These are phyloP conservation scores for Fissipunctia ypsillon DNA, from an alignment of 2,888 invertebrate species.

Conservation along the genomic window DNA sequence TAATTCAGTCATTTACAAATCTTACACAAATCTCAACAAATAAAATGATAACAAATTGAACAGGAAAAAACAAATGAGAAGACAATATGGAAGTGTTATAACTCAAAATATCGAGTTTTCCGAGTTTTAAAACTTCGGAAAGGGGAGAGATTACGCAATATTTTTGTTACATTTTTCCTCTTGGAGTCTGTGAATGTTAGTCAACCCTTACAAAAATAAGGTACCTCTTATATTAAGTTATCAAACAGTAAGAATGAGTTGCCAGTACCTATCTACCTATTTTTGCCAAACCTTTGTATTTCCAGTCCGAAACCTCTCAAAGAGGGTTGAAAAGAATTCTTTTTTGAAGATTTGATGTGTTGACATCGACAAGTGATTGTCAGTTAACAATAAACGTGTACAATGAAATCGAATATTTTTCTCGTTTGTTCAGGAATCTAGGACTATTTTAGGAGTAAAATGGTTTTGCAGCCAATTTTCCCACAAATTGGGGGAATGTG, in stretches of 20 bases:
- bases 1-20: neutral
- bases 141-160: slow-evolving; percentile 31
- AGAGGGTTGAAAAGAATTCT: slow-evolving; percentile 49
- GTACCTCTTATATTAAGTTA: slow-evolving; percentile 42
- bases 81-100: slow-evolving; percentile 33
- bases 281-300: slow-evolving; percentile 55
- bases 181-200: slow-evolving; percentile 1
- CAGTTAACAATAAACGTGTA: slow-evolving; percentile 50
- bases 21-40: slow-evolving; percentile 12
- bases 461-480: slow-evolving; percentile 2
- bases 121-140: slow-evolving; percentile 33
- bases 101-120: slow-evolving; percentile 38
- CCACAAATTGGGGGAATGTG: slow-evolving; percentile 8
- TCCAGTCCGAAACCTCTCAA: slow-evolving; percentile 45
- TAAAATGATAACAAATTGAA: slow-evolving; percentile 20
- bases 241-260: slow-evolving; percentile 43
- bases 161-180: slow-evolving; percentile 38
- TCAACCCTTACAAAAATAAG: slow-evolving; percentile 22
- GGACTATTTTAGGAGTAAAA: slow-evolving; percentile 23
- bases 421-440: slow-evolving; percentile 1
- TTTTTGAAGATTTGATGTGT: slow-evolving; percentile 56
- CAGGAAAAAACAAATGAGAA: slow-evolving; percentile 45
- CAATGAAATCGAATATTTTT: slow-evolving; percentile 25
- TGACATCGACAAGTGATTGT: slow-evolving; percentile 59
- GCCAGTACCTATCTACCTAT: slow-evolving; percentile 24